Conservation (phyloP, 2,888 invertebrate genomes). For the Acrobasis repandana region DNA sequence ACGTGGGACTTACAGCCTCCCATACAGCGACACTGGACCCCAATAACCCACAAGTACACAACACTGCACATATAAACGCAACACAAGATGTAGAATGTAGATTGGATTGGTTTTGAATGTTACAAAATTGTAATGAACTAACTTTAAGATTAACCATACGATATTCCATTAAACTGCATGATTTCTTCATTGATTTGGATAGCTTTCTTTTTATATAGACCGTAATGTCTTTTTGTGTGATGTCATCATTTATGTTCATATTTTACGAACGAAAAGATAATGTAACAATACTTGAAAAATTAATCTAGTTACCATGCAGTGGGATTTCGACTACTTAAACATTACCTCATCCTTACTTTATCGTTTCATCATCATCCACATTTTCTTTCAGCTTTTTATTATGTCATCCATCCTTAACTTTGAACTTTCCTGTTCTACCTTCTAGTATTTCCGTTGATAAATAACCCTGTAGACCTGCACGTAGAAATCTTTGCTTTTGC, state of each 20-base stretch:
- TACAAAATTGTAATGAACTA: constrained; percentile 8
- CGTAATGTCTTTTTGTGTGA: too few species aligned
- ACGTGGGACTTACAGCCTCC: constrained; percentile 86
- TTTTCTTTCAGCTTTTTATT: constrained; percentile 18
- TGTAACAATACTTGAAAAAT: background rate
- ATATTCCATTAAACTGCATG: background rate
- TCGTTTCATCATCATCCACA: background rate
- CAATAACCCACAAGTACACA: constrained; percentile 75
- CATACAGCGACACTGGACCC: constrained; percentile 81
- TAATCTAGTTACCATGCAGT: background rate
- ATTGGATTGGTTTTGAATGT: constrained; percentile 20
- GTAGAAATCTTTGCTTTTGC: constrained; percentile 16
- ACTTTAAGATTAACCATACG: background rate
- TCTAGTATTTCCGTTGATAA: constrained; percentile 6
- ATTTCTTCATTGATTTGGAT: background rate
- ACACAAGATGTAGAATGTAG: constrained; percentile 29
- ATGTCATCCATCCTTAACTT: background rate
- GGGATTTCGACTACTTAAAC: background rate
- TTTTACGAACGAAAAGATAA: too few species aligned
- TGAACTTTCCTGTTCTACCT: background rate
- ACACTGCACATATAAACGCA: constrained; percentile 44
- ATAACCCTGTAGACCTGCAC: constrained; percentile 12
- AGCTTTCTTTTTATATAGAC: too few species aligned
- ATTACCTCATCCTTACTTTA: background rate
- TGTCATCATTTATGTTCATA: too few species aligned